These are phyloP conservation scores for Myrmecophaga tridactyla DNA, from an alignment of 2,113 vertebrate species.

Conservation along the genomic window DNA sequence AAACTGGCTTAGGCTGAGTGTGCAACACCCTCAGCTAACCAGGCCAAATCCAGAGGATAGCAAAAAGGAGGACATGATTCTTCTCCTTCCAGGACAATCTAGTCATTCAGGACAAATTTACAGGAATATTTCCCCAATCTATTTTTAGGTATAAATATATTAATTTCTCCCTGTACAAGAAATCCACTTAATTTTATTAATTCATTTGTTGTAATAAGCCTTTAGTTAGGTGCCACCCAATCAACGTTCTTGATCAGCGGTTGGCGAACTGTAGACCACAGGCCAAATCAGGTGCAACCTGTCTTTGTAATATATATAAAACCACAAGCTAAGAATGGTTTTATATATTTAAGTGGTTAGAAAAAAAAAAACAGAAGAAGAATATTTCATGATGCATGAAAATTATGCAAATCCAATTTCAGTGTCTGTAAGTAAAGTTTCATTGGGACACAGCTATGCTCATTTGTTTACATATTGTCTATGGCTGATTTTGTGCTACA, in stretches of 20 bases:
- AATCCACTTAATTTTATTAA: neutral
- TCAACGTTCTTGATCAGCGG: neutral
- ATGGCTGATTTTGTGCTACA: neutral
- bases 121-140: neutral
- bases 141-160: neutral
- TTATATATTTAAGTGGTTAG: neutral
- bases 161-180: neutral
- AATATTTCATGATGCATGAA: neutral
- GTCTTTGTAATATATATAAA: neutral
- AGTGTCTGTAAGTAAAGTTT: neutral
- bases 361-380: neutral
- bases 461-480: neutral
- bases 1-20: neutral
- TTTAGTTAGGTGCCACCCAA: neutral
- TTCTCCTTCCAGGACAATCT: neutral
- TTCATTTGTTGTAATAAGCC: neutral
- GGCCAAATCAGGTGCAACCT: neutral
- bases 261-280: neutral
- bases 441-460: too few species aligned
- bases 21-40: neutral
- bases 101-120: conserved; percentile 8
- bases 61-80: neutral
- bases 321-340: neutral
- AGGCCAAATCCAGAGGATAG: neutral
- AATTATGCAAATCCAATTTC: neutral